These are phyloP conservation scores for Myathropa florea DNA, from an alignment of 2,888 invertebrate species.

Conservation along the genomic window DNA sequence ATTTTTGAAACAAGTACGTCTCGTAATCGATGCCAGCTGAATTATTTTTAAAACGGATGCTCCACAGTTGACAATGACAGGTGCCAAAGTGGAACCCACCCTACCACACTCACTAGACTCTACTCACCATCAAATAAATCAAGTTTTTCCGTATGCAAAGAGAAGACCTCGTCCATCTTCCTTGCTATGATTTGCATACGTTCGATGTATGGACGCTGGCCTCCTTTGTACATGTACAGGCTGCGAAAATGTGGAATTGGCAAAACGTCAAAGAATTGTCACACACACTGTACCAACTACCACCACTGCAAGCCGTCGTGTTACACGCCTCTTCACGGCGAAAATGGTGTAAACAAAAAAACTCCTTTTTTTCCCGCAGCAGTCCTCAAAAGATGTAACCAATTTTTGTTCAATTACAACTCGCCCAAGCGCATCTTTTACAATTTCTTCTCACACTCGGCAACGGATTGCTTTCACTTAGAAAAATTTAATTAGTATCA, in stretches of 20 bases:
- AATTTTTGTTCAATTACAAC: slow-evolving; percentile 45
- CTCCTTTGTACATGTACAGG: slow-evolving; percentile 49
- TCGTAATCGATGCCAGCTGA: not conserved
- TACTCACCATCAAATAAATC: slow-evolving; percentile 79
- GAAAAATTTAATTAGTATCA: slow-evolving; percentile 22
- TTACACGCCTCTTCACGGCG: slow-evolving; percentile 46
- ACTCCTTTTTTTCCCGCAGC: slow-evolving; percentile 38
- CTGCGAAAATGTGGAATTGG: slow-evolving; percentile 51
- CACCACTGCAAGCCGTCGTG: not conserved
- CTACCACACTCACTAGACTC: not conserved
- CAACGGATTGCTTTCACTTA: not conserved
- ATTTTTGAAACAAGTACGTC: not conserved
- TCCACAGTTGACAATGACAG: slow-evolving; percentile 36
- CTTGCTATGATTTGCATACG: slow-evolving; percentile 64
- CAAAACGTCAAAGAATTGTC: slow-evolving; percentile 63
- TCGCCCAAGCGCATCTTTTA: not conserved
- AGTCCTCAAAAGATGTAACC: slow-evolving; percentile 34
- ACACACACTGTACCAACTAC: slow-evolving; percentile 26
- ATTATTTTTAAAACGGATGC: slow-evolving; percentile 39
- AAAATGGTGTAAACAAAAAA: slow-evolving; percentile 67
- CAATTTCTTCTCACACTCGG: not conserved
- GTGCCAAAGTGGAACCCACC: slow-evolving; percentile 13
- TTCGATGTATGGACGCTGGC: slow-evolving; percentile 41
- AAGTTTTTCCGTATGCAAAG: slow-evolving; percentile 78
- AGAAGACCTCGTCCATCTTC: slow-evolving; percentile 79